phyloP scores from a whole-genome alignment of 2,797 vertebrate genomes.

The Sebastes melanostomus region DNA sequence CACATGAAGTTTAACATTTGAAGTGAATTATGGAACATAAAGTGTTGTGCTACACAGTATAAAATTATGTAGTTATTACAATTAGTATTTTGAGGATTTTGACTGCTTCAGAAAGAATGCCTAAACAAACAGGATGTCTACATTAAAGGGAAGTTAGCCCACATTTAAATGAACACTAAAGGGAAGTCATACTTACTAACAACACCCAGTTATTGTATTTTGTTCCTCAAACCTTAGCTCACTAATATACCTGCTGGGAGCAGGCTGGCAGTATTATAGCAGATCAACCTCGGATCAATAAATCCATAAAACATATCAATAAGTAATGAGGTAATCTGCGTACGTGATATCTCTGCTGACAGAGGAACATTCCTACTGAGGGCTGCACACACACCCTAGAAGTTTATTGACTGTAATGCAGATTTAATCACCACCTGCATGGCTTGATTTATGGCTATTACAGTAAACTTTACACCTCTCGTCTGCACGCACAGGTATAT shows the following conservation, averaged over 20 bases:
- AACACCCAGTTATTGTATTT: background rate
- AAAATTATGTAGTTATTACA: background rate
- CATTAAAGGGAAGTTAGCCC: background rate
- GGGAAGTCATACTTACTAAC: background rate
- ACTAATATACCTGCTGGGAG: background rate
- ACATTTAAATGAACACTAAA: background rate
- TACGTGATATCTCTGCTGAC: background rate
- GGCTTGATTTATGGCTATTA: slow-evolving; percentile 26
- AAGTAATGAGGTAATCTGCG: background rate
- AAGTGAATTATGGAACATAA: background rate
- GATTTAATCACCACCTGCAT: slow-evolving; percentile 21
- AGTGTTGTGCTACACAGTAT: background rate
- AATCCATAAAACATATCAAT: slow-evolving; percentile 4
- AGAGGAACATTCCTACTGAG: background rate
- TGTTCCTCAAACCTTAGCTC: background rate
- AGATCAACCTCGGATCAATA: background rate
- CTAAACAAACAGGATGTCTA: background rate
- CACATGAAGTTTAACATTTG: background rate
- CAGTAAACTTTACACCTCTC: slow-evolving; percentile 14
- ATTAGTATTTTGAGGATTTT: background rate
- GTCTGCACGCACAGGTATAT: background rate
- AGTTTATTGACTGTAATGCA: slow-evolving; percentile 33
- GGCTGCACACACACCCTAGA: background rate
- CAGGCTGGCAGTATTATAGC: background rate
- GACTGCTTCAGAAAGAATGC: background rate